Evolutionary conservation across 92 coral and sea anemone species (phyloP), one percentile per base, ranked within the genome.

Genomic region (Montipora capitata): DNA sequence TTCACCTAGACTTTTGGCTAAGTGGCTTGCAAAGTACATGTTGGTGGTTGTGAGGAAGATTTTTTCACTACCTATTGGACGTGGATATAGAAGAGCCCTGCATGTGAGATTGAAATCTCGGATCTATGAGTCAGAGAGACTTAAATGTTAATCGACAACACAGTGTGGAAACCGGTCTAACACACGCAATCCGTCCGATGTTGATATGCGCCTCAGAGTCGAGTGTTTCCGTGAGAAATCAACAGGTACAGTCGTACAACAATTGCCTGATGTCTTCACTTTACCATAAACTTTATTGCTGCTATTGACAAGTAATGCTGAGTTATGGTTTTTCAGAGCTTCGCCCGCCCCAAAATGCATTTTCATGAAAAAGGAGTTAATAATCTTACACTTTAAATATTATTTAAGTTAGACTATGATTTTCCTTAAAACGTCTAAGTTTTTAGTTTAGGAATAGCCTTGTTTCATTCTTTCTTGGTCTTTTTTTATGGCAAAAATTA

Each of bases 91-190:
- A 40, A 10, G 43, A 18, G 63, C 88, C 42, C 87, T 83, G 59
- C 56, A 72, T 85, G 69, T 77, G 41, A 85, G 68, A 17, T 62
- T 64, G 13, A 68, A 64, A 85, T 74, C 65, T 35, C 17, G 89
- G 89, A 85, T 85, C 89, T 85, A 95, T 95, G 98, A 95, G 88
- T 91, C 90, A 72, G 90, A 93, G 94, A 40, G 98, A 95, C 38
- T 81, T 78, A 66, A 87, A 80, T 78, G 86, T 82, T 63, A 81
- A 87, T 56, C 92, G 95, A 71, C 98, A 95, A 66, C 93, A 89
- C 39, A 95, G 98, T 74, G 70, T 95, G 64, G 98, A 95, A 88
- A 89, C 95, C 13, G 98, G 98, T 40, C 87, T 95, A 62, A 92
- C 95, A 49, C 98, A 95, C 48, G 96, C 92, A 3, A 93, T 95